phyloP scores from a whole-genome alignment of 2,888 invertebrate species.

The Lutraria lutraria region DNA sequence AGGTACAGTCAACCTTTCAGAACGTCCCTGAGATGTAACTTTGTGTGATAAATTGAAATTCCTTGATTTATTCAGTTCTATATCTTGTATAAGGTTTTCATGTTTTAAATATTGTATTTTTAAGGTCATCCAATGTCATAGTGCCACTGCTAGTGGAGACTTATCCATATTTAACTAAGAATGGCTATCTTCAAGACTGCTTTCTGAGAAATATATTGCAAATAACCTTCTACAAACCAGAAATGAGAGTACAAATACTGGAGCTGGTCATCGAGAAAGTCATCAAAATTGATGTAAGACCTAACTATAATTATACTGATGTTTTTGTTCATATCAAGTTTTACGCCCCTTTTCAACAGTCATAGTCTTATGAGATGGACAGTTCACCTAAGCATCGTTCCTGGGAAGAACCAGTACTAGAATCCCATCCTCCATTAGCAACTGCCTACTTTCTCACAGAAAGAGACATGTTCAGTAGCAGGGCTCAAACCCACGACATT shows the following conservation, averaged over 20 bases:
- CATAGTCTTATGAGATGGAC: too few species aligned
- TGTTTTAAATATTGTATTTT: background rate
- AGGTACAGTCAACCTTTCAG: too few species aligned
- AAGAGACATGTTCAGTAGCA: too few species aligned
- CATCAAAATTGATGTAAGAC: constrained; percentile 84
- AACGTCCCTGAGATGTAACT: too few species aligned
- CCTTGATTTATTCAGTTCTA: background rate
- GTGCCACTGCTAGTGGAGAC: constrained; percentile 89
- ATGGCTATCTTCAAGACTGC: constrained; percentile 91
- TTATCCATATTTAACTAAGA: constrained; percentile 93
- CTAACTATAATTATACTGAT: too few species aligned
- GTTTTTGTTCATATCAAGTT: too few species aligned
- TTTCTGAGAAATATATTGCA: constrained; percentile 93
- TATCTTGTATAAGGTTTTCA: background rate
- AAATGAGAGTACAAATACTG: constrained; percentile 91
- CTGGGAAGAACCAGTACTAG: too few species aligned
- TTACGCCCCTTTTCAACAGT: too few species aligned
- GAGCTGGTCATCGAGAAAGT: constrained; percentile 93
- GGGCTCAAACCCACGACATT: too few species aligned
- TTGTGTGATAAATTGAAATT: background rate
- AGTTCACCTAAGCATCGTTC: too few species aligned
- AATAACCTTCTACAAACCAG: constrained; percentile 92
- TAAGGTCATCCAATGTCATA: constrained; percentile 90
- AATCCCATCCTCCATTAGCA: too few species aligned
- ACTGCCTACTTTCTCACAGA: too few species aligned